These are phyloP conservation scores for Euplagia quadripunctaria DNA, from an alignment of 2,888 invertebrate genomes.

Conservation along the genomic window DNA sequence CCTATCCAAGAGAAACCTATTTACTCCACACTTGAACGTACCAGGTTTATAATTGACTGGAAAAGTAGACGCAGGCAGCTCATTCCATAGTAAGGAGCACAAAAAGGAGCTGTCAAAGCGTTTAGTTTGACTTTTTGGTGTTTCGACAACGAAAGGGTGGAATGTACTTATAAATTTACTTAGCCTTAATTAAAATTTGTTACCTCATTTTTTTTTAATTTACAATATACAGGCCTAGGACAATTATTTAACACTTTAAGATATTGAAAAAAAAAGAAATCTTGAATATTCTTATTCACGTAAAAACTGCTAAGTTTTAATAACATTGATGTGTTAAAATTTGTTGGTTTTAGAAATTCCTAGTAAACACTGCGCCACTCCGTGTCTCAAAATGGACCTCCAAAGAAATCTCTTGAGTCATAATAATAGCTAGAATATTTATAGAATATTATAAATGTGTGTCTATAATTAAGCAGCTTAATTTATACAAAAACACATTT, in stretches of 20 bases:
- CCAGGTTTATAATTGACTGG: too few relatives aligned
- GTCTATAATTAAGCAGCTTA: constrained; percentile 1
- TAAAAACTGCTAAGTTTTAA: background rate
- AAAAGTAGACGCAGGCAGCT: too few relatives aligned
- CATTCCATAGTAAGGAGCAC: too few relatives aligned
- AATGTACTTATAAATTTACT: too few relatives aligned
- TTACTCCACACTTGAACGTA: too few relatives aligned
- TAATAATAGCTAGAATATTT: background rate
- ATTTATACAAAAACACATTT: constrained; percentile 13
- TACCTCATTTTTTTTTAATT: too few relatives aligned
- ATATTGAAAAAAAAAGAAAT: background rate
- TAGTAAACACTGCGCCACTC: background rate
- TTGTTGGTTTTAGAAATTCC: background rate
- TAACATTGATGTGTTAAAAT: background rate
- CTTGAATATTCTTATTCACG: background rate
- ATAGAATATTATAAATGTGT: constrained; percentile 1
- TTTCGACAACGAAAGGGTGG: too few relatives aligned
- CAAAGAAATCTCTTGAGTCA: background rate
- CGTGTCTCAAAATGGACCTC: background rate
- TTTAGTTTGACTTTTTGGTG: too few relatives aligned
- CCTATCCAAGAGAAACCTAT: too few relatives aligned
- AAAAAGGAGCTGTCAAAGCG: too few relatives aligned
- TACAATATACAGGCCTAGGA: too few relatives aligned
- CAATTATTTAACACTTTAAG: background rate
- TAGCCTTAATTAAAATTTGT: too few relatives aligned